Evolutionary conservation across 53 echinoderm and acorn worm genomes (phyloP).

Genomic region (Apostichopus leukothele): DNA sequence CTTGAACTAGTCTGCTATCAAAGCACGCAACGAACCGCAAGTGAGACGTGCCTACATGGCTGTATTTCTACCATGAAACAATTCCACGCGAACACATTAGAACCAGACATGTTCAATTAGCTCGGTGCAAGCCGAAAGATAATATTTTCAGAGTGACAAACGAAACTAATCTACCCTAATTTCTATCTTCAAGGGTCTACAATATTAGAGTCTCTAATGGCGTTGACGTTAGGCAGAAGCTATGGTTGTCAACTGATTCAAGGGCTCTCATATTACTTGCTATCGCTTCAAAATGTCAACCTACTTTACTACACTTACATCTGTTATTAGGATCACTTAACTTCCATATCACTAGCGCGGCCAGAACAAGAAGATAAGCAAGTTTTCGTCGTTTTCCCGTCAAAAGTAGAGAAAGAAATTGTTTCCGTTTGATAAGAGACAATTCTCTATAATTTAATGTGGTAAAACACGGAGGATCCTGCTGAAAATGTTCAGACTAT

Average conservation of each 20-base stretch:
- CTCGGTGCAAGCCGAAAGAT: constrained; percentile 8
- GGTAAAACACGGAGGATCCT: too few relatives aligned
- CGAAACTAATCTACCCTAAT: constrained; percentile 14
- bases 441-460: neutral
- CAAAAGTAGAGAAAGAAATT: neutral
- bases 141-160: constrained; percentile 1
- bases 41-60: constrained; percentile 2
- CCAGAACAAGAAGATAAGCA: constrained; percentile 6
- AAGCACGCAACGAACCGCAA: neutral
- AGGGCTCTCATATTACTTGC: neutral
- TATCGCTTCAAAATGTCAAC: constrained; percentile 1
- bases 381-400: neutral
- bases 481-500: too few relatives aligned
- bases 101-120: constrained; percentile 15
- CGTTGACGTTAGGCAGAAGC: constrained; percentile 1
- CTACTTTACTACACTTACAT: constrained; percentile 5
- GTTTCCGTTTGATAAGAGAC: neutral
- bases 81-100: neutral
- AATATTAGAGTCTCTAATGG: neutral
- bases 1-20: neutral
- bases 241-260: constrained; percentile 7
- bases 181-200: constrained; percentile 10
- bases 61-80: neutral
- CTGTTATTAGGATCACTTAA: constrained; percentile 14
- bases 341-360: neutral